Conservation (phyloP, 2,888 invertebrate species). For the Podotricha telesiphe region DNA sequence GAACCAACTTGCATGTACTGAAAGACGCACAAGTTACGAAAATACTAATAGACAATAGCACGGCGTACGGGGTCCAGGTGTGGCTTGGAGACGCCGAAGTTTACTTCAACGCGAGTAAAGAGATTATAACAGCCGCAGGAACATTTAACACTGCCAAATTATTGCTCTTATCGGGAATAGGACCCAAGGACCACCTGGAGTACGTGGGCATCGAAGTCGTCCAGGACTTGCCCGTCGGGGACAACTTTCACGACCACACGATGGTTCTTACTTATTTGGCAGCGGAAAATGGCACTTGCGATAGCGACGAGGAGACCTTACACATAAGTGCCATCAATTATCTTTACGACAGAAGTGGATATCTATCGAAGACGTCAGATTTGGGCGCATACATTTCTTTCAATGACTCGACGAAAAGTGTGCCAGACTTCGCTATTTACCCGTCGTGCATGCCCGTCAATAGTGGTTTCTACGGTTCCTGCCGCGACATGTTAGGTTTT, state of each 20-base stretch:
- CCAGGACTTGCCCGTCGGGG: conserved; percentile 65
- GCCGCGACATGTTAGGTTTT: conserved; percentile 56
- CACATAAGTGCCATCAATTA: conserved; percentile 63
- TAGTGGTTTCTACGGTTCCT: conserved; percentile 52
- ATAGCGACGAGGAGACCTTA: conserved; percentile 41
- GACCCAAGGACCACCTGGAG: conserved; percentile 59
- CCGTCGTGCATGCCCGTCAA: conserved; percentile 59
- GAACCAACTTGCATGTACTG: conserved; percentile 57
- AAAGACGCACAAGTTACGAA: conserved; percentile 60
- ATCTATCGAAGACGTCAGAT: conserved; percentile 56
- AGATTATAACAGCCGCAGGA: conserved; percentile 68
- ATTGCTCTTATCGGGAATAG: conserved; percentile 67
- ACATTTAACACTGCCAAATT: conserved; percentile 70
- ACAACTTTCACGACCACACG: conserved; percentile 68
- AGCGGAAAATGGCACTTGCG: conserved; percentile 63
- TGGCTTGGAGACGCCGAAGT: conserved; percentile 48
- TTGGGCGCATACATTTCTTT: conserved; percentile 62
- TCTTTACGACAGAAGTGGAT: conserved; percentile 60
- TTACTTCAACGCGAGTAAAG: conserved; percentile 57
- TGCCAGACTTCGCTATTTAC: conserved; percentile 69
- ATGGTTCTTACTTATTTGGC: conserved; percentile 63
- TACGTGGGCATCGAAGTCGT: conserved; percentile 55
- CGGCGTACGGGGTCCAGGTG: conserved; percentile 59
- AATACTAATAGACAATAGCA: conserved; percentile 57
- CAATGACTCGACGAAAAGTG: conserved; percentile 46